These are phyloP conservation scores for Bombyx mandarina DNA, from an alignment of 1,140 invertebrate genomes.

Conservation along the genomic window DNA sequence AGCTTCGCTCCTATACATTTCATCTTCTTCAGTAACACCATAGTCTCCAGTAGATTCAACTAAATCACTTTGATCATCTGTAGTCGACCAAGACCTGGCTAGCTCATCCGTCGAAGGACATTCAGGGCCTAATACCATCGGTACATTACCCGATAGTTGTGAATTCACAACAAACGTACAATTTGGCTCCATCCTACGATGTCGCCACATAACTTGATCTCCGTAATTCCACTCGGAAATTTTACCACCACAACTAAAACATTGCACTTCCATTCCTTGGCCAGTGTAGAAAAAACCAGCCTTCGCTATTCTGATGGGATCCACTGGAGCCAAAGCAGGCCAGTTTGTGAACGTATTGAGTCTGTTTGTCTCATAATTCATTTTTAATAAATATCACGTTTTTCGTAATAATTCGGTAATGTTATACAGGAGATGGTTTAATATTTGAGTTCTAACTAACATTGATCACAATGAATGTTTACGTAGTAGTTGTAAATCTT, in stretches of 20 bases:
- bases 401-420: no score
- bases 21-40: conserved; percentile 51
- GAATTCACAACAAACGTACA: conserved; percentile 82
- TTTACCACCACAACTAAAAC: conserved; percentile 80
- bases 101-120: conserved; percentile 21
- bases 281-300: conserved; percentile 88
- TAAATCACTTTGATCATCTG: conserved; percentile 18
- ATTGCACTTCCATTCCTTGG: conserved; percentile 77
- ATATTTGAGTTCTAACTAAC: no score
- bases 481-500: no score
- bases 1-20: conserved; percentile 65
- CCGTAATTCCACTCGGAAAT: conserved; percentile 83
- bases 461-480: no score
- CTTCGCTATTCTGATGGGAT: conserved; percentile 78
- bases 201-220: conserved; percentile 79
- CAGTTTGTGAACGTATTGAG: conserved; percentile 79
- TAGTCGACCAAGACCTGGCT: conserved; percentile 6
- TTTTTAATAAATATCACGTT: conserved; percentile 28
- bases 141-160: conserved; percentile 76
- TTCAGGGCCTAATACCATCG: conserved; percentile 42
- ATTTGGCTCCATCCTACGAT: conserved; percentile 74
- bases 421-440: no score
- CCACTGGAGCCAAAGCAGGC: conserved; percentile 78
- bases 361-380: conserved; percentile 80
- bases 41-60: conserved; percentile 27